Evolutionary conservation across 2,888 invertebrate genomes (phyloP), one percentile per base, ranked within the genome.

Genomic region (Sinhomidia bicolor): DNA sequence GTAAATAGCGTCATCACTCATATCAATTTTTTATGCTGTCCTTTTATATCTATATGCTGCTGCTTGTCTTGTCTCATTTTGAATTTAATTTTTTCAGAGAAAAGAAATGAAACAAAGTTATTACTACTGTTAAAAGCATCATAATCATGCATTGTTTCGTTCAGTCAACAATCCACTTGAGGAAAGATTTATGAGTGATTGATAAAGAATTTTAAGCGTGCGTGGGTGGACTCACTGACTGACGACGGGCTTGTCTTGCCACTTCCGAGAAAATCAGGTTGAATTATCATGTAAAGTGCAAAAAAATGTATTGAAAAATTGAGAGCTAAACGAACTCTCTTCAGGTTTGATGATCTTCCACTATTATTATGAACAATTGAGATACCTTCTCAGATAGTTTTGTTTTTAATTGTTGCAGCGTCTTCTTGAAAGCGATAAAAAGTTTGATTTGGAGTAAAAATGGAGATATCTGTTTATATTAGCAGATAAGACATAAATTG

Each of bases 241-340:
- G 57, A 36, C 2, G 60, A 60, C 23, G 2, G 3, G 4, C 14
- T 76, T 74, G 23, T 29, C 26, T 74, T 83, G 83, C 57, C 83
- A 54, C 71, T 83, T 83, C 83, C 83, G 83, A 83, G 83, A 74
- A 83, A 74, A 83, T 71, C 68, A 54, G 68, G 68, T 68, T 82
- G 41, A 36, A 62, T 17, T 65, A 10, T 29, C 4, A 62, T 29
- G 26, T 1, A 60, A n/a, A 32, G 29, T 23, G 20, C 41, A 71
- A 36, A n/a, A n/a, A n/a, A 17, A 57, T 23, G 57, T 36, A 32
- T n/a, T 17, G n/a, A 1, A 29, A 32, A 36, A n/a, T 26, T 32
- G 9, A 9, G 20, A 68, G 32, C 17, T 1, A 29, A n/a, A 65
- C n/a, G 26, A 23, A 65, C 3, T 65, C 14, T 47, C 9, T 47